Percentiles rank a stretch among this genome's conserved stretches.
These are phyloP conservation scores for Epizoanthus fatuus DNA, from an alignment of 92 coral and sea anemone species.

Conservation along the genomic window DNA sequence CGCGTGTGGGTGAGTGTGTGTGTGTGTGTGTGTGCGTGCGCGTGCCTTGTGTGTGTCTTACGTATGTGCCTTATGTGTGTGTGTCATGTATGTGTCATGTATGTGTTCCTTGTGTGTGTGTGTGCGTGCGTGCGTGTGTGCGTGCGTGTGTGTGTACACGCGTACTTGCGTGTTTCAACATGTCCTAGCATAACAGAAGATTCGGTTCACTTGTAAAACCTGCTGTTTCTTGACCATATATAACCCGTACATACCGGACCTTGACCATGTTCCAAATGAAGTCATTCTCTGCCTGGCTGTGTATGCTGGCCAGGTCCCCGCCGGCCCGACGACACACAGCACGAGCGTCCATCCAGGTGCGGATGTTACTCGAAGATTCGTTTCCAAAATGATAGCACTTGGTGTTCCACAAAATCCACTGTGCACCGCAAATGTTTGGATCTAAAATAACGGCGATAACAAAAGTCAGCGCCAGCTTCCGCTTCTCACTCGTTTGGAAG, in stretches of 20 bases:
- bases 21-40: no score
- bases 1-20: no score
- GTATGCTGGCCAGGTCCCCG: constrained; percentile 90
- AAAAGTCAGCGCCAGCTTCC: neutral
- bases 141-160: no score
- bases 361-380: constrained; percentile 52
- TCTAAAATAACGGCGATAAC: constrained; percentile 49
- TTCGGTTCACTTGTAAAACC: no score
- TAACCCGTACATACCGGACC: constrained; percentile 10
- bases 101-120: no score
- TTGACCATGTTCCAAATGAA: constrained; percentile 53
- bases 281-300: constrained; percentile 80
- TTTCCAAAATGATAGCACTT: constrained; percentile 90
- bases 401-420: constrained; percentile 86
- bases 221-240: neutral
- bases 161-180: no score
- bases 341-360: constrained; percentile 87
- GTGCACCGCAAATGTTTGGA: constrained; percentile 78
- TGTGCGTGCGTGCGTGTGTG: no score
- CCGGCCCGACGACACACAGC: constrained; percentile 73
- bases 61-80: no score
- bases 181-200: no score
- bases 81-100: no score
- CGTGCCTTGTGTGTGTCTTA: no score
- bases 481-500: no score